Evolutionary conservation across 1,140 invertebrate genomes (phyloP), one percentile per base, ranked within the genome.

Genomic region (Danaus melanippus): DNA sequence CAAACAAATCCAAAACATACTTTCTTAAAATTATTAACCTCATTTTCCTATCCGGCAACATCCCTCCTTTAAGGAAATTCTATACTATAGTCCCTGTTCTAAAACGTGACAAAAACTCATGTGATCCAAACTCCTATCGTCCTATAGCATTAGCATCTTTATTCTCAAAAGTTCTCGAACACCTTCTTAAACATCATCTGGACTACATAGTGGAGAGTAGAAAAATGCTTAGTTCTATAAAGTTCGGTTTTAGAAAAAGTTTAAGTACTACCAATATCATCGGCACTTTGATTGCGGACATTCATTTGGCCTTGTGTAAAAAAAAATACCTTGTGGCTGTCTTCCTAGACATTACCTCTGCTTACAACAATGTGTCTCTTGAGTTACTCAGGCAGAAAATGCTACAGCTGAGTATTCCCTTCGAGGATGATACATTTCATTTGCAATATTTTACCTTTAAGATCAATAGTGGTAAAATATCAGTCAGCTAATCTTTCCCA

Each of bases 161-260:
- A n/a, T n/a, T n/a, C n/a, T n/a, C n/a, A n/a, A n/a, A n/a, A n/a
- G n/a, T n/a, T n/a, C n/a, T n/a, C n/a, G n/a, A n/a, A n/a, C n/a
- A n/a, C n/a, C n/a, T n/a, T n/a, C n/a, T 67, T 0, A 65, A 70
- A 50, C 56, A 61, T n/a, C 8, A 62, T 9, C 40, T 65, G 10
- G 47, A 65, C 32, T 67, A 58, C 62, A 39, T 60, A 32, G 9
- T 60, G 8, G 58, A 66, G 43, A 54, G 44, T 43, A 54, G 45
- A 10, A 32, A 49, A 21, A 10, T 64, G 7, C 1, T 69, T 8
- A 10, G 53, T 0, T 47, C 50, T 2, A 50, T 39, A 41, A 60
- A 70, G 39, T 65, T 60, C 48, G 60, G 59, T 1, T 67, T 67
- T 11, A 46, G 65, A 44, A 62, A 60, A 53, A 60, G 59, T 39